Evolutionary conservation across 2,888 invertebrate genomes (phyloP).

Genomic region (Harpalus rubripes): DNA sequence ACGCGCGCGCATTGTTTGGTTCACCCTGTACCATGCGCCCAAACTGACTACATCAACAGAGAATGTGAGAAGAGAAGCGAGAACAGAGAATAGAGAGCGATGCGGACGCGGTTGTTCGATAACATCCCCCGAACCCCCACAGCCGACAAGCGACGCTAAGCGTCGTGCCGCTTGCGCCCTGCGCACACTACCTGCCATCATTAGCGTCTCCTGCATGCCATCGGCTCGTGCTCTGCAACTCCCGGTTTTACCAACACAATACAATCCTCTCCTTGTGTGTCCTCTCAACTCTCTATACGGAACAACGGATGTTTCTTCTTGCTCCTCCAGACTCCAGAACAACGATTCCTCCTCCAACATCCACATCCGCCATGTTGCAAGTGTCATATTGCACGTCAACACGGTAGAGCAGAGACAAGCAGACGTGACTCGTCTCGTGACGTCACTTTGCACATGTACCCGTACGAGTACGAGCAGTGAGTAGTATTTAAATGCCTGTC

Average conservation of each 20-base stretch:
- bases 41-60: conserved; percentile 24
- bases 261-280: not conserved
- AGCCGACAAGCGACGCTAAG: conserved; percentile 30
- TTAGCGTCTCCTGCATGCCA: conserved; percentile 5
- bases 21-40: not conserved
- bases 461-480: conserved; percentile 11
- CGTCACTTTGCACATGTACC: conserved; percentile 70
- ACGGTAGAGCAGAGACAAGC: conserved; percentile 64
- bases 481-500: conserved; percentile 73
- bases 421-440: conserved; percentile 68
- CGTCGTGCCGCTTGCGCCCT: conserved; percentile 26
- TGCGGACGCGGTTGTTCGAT: conserved; percentile 47
- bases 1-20: conserved; percentile 56
- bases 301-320: conserved; percentile 1
- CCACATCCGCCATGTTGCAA: conserved; percentile 77
- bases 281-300: not conserved
- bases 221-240: not conserved
- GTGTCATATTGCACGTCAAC: conserved; percentile 77
- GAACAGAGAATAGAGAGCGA: conserved; percentile 4
- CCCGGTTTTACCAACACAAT: no score
- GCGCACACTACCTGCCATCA: conserved; percentile 20
- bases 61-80: not conserved
- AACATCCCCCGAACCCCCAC: conserved; percentile 52
- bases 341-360: conserved; percentile 13
- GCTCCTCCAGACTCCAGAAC: conserved; percentile 3